Base-by-base conservation (phyloP, 2,797 vertebrate genomes). In the Tokudaia tokunoshimensis region DNA sequence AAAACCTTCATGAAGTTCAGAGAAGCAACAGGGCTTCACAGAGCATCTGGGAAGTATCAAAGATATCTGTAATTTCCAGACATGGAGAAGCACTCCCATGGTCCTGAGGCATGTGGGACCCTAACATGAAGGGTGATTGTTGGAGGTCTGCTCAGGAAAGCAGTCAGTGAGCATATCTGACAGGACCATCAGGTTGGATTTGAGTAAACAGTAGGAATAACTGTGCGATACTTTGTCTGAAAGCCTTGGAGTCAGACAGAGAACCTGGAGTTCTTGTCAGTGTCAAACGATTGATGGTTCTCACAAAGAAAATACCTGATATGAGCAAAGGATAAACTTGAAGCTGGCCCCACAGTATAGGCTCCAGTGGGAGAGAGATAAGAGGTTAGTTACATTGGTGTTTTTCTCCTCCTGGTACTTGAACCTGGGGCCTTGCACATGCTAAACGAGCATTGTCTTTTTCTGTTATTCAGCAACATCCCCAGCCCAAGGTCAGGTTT, bases 231-330 rank as follows among this genome's bases (percentile, higher is more conserved):
- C 72, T 13, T 92, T 57, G 19, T 83, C 57, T 31, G 47, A 55
- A 95, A 82, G 79, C 34, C 74, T 82, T 70, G 57, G 86, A 81
- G 3, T 70, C 61, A 96, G 57, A 47, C 81, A 20, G 88, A 89
- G 47, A 94, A 70, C 95, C 37, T 59, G 20, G 57, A 94, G 74
- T 89, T 92, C 65, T 67, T 95, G 67, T 75, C 29, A 80, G 12
- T 92, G 59, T 90, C 59, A 92, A 89, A 72, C 26, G 12, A n/a
- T 44, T 94, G 72, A 95, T 12, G 1, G 61, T 79, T 72, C n/a
- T 41, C 47, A 82, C 47, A 84, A 65, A 95, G 85, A 55, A 92
- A 95, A 88, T 19, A 61, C 13, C 47, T 6, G 34, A 65, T 75
- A 3, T 22, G 37, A 79, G 72, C 37, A 84, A 84, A 44, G 26